Evolutionary conservation across 1,140 invertebrate species (phyloP).

Genomic region (Drosophila albomicans): DNA sequence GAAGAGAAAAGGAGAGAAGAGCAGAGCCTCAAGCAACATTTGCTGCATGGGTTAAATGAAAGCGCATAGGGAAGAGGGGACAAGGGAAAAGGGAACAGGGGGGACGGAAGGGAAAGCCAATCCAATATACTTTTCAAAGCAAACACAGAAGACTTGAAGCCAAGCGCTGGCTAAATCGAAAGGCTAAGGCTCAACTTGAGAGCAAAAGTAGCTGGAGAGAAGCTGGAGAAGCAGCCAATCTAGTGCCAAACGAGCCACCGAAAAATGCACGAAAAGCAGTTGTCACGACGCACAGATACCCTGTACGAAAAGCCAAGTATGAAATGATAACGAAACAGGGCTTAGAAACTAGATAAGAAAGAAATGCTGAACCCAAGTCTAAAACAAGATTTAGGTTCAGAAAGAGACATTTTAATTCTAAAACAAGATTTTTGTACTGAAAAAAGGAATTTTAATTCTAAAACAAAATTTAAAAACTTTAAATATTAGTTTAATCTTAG

Average conservation of each 20-base stretch:
- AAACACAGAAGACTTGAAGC: slow-evolving; percentile 71
- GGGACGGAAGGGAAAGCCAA: slow-evolving; percentile 39
- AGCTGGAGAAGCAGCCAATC: slow-evolving; percentile 44
- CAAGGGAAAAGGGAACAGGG: background rate
- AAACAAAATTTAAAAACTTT: no score
- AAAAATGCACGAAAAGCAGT: no score
- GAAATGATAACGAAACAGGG: no score
- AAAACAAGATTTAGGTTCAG: no score
- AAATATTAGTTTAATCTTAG: no score
- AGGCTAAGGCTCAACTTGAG: slow-evolving; percentile 5
- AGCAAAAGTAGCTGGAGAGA: background rate
- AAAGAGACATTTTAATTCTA: no score
- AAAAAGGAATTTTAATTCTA: no score
- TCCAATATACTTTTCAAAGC: slow-evolving; percentile 81
- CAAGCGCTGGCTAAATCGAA: slow-evolving; percentile 35
- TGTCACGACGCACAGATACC: background rate
- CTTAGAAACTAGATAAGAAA: no score
- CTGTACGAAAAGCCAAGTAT: background rate
- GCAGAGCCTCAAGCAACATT: slow-evolving; percentile 8
- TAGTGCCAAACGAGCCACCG: slow-evolving; percentile 12
- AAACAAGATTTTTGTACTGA: no score
- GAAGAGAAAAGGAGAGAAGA: slow-evolving; percentile 13
- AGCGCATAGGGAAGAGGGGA: background rate
- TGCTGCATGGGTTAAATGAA: slow-evolving; percentile 12
- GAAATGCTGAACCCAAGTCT: no score